phyloP scores from a whole-genome alignment of 2,113 vertebrate genomes.

The Rana temporaria region DNA sequence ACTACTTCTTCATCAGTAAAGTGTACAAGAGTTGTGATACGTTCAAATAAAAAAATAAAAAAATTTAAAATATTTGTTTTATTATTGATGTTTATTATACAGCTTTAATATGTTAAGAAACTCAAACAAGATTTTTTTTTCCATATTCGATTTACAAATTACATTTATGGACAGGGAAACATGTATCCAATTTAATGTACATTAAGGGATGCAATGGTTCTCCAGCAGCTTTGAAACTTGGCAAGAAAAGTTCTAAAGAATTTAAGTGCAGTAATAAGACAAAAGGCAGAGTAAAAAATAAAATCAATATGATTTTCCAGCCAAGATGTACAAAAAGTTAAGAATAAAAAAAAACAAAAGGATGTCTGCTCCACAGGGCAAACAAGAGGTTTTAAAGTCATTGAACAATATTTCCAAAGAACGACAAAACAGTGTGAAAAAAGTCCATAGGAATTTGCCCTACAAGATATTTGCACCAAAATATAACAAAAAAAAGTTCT shows the following conservation, averaged over 20 bases:
- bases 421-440: slow-evolving; percentile 71
- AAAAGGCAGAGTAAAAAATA: slow-evolving; percentile 71
- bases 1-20: too few relatives aligned
- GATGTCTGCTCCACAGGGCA: slow-evolving; percentile 84
- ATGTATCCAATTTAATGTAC: slow-evolving; percentile 84
- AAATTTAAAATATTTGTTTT: slow-evolving; percentile 79
- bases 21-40: too few relatives aligned
- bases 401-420: slow-evolving; percentile 76
- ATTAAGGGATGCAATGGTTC: slow-evolving; percentile 79
- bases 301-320: slow-evolving; percentile 62
- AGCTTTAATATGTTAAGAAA: slow-evolving; percentile 84
- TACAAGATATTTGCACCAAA: slow-evolving; percentile 74
- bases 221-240: slow-evolving; percentile 89
- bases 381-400: slow-evolving; percentile 73
- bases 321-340: slow-evolving; percentile 75
- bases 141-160: slow-evolving; percentile 88
- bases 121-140: slow-evolving; percentile 79
- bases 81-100: slow-evolving; percentile 89
- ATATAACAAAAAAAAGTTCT: slow-evolving; percentile 60
- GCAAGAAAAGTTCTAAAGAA: slow-evolving; percentile 75
- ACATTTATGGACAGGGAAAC: slow-evolving; percentile 76
- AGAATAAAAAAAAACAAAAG: slow-evolving; percentile 70
- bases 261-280: slow-evolving; percentile 74
- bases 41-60: not conserved
- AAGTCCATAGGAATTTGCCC: slow-evolving; percentile 72